A percentile compares a stretch with the other conserved stretches of the same genome.
phyloP scores from a whole-genome alignment of 1,140 invertebrate genomes.

The Ips typographus region DNA sequence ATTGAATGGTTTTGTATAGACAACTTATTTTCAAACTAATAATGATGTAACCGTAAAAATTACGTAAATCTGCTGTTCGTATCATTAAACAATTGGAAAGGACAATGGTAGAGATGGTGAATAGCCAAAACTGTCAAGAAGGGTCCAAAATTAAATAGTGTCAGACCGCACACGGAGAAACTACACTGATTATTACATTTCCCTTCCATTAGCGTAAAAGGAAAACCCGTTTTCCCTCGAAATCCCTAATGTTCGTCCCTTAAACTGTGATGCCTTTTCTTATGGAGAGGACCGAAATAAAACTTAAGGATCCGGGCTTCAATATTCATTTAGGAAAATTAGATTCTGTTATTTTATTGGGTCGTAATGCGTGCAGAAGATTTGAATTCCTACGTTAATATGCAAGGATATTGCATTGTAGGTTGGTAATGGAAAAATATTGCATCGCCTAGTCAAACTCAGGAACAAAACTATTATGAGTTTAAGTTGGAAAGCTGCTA shows the following conservation, averaged over 20 bases:
- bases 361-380: background rate
- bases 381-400: too few relatives aligned
- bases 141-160: constrained; percentile 21
- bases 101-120: background rate
- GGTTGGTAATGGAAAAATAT: too few relatives aligned
- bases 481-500: too few relatives aligned
- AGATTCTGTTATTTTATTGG: background rate
- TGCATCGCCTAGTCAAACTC: too few relatives aligned
- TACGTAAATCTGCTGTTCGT: background rate
- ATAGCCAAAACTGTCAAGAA: constrained; percentile 6
- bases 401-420: too few relatives aligned
- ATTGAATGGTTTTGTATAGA: too few relatives aligned
- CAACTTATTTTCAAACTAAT: background rate
- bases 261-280: constrained; percentile 18
- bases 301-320: constrained; percentile 3
- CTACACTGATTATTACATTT: constrained; percentile 34
- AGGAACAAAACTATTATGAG: background rate
- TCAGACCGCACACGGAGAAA: constrained; percentile 26
- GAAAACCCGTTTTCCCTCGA: constrained; percentile 26
- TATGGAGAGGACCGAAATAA: constrained; percentile 16
- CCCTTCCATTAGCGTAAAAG: constrained; percentile 32
- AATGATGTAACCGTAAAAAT: background rate
- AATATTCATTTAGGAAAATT: constrained; percentile 17
- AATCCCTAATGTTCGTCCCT: constrained; percentile 27
- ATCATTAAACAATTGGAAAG: background rate